A percentile compares a stretch with the other conserved stretches of the same genome.
These are phyloP conservation scores for Oenanthe melanoleuca DNA, from an alignment of 2,113 vertebrate species.

Conservation along the genomic window DNA sequence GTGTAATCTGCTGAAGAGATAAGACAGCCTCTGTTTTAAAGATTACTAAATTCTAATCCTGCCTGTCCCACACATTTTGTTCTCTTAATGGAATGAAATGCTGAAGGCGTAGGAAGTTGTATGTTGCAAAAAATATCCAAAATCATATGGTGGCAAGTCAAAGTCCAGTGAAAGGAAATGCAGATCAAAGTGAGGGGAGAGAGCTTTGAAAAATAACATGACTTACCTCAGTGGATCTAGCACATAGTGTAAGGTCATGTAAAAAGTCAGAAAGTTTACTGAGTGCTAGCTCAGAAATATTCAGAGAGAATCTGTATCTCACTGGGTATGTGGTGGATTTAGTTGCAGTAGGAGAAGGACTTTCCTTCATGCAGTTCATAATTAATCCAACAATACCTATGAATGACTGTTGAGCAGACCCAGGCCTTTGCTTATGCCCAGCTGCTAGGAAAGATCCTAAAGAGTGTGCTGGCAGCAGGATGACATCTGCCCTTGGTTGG, in stretches of 20 bases:
- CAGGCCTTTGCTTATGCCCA: not conserved
- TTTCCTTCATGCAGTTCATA: not conserved
- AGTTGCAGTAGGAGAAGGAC: not conserved
- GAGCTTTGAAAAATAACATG: not conserved
- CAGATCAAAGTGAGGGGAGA: not conserved
- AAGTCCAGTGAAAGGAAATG: conserved; percentile 2
- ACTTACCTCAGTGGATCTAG: not conserved
- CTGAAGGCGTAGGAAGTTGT: not conserved
- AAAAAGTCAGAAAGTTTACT: not conserved
- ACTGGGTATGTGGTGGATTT: not conserved
- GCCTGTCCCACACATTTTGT: not conserved
- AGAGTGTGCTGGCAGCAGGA: not conserved
- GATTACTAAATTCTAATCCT: conserved; percentile 17
- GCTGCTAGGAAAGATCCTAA: not conserved
- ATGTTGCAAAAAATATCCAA: not conserved
- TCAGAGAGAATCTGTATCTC: rapidly evolving
- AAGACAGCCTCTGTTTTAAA: conserved; percentile 16
- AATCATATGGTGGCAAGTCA: not conserved
- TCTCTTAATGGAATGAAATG: not conserved
- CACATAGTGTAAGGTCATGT: not conserved
- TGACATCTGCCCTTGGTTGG: not conserved
- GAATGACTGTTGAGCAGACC: not conserved
- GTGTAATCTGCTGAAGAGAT: conserved; percentile 44
- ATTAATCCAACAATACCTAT: not conserved
- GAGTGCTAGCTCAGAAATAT: not conserved